Evolutionary conservation across 2,797 vertebrate species (phyloP).

Genomic region (Tadarida brasiliensis): DNA sequence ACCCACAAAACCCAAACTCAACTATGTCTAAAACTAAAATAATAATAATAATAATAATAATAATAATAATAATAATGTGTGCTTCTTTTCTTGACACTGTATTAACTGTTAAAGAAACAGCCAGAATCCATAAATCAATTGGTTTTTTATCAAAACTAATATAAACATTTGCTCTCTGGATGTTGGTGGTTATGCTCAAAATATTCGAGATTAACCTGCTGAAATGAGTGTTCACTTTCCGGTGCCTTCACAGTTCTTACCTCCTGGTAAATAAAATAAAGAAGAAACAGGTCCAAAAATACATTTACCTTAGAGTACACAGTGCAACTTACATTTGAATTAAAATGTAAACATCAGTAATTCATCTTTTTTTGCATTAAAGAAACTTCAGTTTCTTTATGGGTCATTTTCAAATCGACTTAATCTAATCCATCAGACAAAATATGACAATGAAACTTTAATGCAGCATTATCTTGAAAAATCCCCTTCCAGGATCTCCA

Average conservation of each 20-base stretch:
- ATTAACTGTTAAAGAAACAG: neutral
- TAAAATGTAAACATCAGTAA: slow-evolving; percentile 38
- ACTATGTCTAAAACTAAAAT: slow-evolving; percentile 27
- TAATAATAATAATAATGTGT: slow-evolving; percentile 24
- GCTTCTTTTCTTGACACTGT: neutral
- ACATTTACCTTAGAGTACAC: slow-evolving; percentile 35
- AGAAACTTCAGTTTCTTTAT: slow-evolving; percentile 40
- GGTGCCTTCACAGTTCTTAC: neutral
- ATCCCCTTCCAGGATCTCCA: slow-evolving; percentile 9
- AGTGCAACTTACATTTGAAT: neutral
- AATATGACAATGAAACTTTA: slow-evolving; percentile 67
- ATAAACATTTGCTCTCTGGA: neutral
- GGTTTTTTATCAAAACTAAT: slow-evolving; percentile 26
- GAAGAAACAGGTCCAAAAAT: slow-evolving; percentile 21
- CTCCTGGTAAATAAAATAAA: slow-evolving; percentile 15
- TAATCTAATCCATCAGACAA: slow-evolving; percentile 13
- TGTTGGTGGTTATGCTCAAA: neutral
- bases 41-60: neutral
- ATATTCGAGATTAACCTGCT: neutral
- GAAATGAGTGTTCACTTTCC: neutral
- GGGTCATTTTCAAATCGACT: slow-evolving; percentile 59
- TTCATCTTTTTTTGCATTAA: slow-evolving; percentile 21
- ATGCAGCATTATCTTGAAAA: slow-evolving; percentile 45
- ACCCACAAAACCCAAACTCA: neutral
- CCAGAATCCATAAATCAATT: neutral